Evolutionary conservation across 1,140 invertebrate species (phyloP).

Genomic region (Forficula auricularia): DNA sequence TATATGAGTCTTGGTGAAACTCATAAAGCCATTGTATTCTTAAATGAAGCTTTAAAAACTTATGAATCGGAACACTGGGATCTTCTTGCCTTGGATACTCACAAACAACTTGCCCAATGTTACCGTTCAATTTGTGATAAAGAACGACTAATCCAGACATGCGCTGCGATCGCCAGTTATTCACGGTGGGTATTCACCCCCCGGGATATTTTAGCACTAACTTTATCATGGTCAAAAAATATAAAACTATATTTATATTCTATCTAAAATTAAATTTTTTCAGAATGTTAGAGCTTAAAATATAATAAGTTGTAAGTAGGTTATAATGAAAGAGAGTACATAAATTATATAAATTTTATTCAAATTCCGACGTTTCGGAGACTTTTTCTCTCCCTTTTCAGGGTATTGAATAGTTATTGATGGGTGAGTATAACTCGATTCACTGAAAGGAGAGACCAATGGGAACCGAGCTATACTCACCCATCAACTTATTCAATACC

Average conservation of each 20-base stretch:
- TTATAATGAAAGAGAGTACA: too few relatives aligned
- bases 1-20: constrained; percentile 74
- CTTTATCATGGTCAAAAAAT: constrained; percentile 28
- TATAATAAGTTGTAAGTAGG: too few relatives aligned
- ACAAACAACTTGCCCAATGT: constrained; percentile 67
- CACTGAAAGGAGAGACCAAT: too few relatives aligned
- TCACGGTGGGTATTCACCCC: constrained; percentile 36
- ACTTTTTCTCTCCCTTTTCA: too few relatives aligned
- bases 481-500: too few relatives aligned
- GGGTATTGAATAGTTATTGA: too few relatives aligned
- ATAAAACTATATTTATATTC: constrained; percentile 16
- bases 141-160: constrained; percentile 41
- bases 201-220: constrained; percentile 23
- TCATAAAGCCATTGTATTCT: constrained; percentile 72
- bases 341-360: too few relatives aligned
- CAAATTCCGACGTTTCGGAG: too few relatives aligned
- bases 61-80: constrained; percentile 77
- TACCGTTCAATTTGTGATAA: constrained; percentile 60
- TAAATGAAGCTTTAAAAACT: constrained; percentile 68
- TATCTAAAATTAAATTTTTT: too few relatives aligned
- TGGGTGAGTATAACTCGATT: too few relatives aligned
- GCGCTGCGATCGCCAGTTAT: constrained; percentile 57
- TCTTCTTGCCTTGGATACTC: constrained; percentile 58
- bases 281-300: too few relatives aligned
- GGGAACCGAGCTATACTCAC: too few relatives aligned